Percentiles rank a stretch among this genome's conserved stretches.
phyloP scores from a whole-genome alignment of 1,140 invertebrate genomes.

The Nixonia krombeini region DNA sequence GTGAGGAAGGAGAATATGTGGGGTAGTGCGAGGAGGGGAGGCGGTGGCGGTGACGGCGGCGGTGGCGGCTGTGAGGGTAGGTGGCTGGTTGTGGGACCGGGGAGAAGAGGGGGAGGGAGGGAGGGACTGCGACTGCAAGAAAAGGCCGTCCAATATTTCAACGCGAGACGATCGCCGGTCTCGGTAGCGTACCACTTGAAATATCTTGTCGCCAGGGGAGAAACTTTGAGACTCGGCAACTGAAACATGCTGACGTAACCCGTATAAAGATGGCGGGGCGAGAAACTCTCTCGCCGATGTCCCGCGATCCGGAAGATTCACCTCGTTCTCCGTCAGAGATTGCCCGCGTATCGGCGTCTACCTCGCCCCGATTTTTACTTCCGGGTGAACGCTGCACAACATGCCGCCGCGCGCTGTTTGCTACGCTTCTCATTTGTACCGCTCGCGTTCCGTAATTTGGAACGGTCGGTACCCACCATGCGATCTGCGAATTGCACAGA shows the following conservation, averaged over 20 bases:
- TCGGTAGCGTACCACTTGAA: slow-evolving; percentile 62
- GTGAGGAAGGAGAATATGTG: slow-evolving; percentile 11
- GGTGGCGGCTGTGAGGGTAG: no score
- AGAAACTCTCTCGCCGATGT: slow-evolving; percentile 22
- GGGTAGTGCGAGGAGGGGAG: neutral
- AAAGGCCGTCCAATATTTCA: slow-evolving; percentile 68
- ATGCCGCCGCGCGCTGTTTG: no score
- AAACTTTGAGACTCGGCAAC: slow-evolving; percentile 62
- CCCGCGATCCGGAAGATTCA: slow-evolving; percentile 33
- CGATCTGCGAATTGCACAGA: no score
- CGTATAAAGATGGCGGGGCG: slow-evolving; percentile 57
- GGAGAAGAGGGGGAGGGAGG: slow-evolving; percentile 7
- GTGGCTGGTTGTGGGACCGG: no score
- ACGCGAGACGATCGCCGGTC: slow-evolving; percentile 58
- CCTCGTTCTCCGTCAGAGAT: slow-evolving; percentile 38
- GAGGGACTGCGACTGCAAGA: slow-evolving; percentile 61
- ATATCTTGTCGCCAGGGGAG: slow-evolving; percentile 66
- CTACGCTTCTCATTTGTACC: no score
- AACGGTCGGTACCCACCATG: no score
- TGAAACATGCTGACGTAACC: slow-evolving; percentile 70
- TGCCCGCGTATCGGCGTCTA: neutral
- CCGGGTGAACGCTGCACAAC: no score
- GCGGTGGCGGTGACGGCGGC: slow-evolving; percentile 52
- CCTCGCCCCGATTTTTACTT: no score
- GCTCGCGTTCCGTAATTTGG: no score